Conservation (phyloP, 2,113 vertebrate species). For the Indri indri region DNA sequence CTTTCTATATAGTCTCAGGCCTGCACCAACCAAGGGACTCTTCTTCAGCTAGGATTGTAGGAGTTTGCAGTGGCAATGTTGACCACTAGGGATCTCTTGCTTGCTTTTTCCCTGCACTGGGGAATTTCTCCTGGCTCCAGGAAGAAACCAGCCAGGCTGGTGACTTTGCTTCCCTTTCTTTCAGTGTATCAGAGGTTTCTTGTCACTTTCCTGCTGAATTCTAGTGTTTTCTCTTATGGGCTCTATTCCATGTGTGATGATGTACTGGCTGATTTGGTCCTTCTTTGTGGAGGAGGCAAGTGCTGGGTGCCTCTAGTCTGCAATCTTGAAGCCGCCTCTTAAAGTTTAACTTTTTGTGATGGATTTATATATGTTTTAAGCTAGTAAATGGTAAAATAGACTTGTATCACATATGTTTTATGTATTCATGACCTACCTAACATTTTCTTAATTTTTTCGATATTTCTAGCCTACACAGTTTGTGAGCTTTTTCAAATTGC, state of each 20-base stretch:
- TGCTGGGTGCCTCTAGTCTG: background rate
- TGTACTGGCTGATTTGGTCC: background rate
- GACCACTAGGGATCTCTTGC: background rate
- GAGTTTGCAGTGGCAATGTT: no score
- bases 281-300: background rate
- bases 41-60: no score
- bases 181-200: background rate
- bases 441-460: background rate
- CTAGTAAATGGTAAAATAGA: background rate
- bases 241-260: background rate
- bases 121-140: background rate
- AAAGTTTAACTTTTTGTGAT: background rate
- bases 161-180: background rate
- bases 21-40: no score
- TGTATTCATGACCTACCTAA: background rate
- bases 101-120: background rate
- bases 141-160: background rate
- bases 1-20: background rate
- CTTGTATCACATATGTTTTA: background rate
- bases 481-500: background rate
- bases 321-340: background rate
- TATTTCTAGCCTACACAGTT: background rate
- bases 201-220: background rate
- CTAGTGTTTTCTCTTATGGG: background rate
- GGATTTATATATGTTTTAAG: background rate